Percentiles rank a stretch among this genome's conserved stretches.
Conservation (phyloP, 2,113 vertebrate genomes). For the Ranitomeya imitator region DNA sequence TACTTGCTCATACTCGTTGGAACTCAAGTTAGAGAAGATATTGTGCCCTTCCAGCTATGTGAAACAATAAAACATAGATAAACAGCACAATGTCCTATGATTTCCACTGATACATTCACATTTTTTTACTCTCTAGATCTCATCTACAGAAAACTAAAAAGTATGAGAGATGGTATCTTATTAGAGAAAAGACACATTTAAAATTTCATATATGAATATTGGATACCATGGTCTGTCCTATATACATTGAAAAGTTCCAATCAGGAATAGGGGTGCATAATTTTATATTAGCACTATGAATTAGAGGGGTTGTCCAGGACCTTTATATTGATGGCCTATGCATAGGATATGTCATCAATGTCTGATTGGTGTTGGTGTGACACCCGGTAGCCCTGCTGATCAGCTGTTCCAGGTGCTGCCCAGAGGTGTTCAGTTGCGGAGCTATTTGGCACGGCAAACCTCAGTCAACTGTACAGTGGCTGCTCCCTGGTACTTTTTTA, state of each 20-base stretch:
- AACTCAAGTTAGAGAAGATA: conserved; percentile 98
- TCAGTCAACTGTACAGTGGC: too few relatives aligned
- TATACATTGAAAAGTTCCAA: not conserved
- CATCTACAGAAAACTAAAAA: not conserved
- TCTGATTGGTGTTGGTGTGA: too few relatives aligned
- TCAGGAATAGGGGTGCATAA: not conserved
- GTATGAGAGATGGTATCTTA: not conserved
- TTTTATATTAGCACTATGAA: too few relatives aligned
- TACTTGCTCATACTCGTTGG: conserved; percentile 96
- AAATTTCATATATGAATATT: not conserved
- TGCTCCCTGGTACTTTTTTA: too few relatives aligned
- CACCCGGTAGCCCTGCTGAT: too few relatives aligned
- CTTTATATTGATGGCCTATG: too few relatives aligned
- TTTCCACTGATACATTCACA: not conserved
- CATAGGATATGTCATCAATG: too few relatives aligned
- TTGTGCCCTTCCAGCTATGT: conserved; percentile 99
- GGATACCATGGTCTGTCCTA: not conserved
- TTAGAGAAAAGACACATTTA: not conserved
- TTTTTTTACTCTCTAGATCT: not conserved
- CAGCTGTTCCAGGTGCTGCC: too few relatives aligned
- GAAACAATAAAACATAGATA: conserved; percentile 79
- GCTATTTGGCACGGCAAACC: too few relatives aligned
- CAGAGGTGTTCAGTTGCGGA: too few relatives aligned
- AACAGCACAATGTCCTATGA: conserved; percentile 52
- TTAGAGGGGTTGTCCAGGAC: too few relatives aligned